Base-by-base conservation (phyloP, 2,113 vertebrate genomes). In the Rhabdornis inornatus region DNA sequence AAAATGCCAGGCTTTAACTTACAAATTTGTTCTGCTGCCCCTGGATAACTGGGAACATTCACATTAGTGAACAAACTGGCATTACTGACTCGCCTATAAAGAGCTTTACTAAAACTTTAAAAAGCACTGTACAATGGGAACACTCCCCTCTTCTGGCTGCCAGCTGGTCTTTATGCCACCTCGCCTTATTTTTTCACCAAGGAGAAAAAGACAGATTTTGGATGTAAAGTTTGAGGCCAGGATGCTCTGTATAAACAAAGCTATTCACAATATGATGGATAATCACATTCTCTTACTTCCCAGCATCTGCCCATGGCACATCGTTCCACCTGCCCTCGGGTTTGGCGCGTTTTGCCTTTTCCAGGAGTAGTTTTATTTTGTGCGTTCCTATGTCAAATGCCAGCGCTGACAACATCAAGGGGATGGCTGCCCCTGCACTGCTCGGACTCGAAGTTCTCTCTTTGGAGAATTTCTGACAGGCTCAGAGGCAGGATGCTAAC, bases 391-490 rank as follows among this genome's bases (percentile, higher is more conserved):
- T 13, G 40, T 14, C 61, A 56, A 50, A 42, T 3, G 47, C 11
- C 79, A 53, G 56, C 76, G 22, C 22, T 20, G 39, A 20, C 25
- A 52, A 56, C 53, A 57, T n/a, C 23, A 10, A n/a, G 20, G 27
- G 52, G 60, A 7, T 2, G 56, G 40, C 33, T 52, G 66, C 19
- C 6, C 16, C 3, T 44, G 33, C 40, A 0, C 6, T 2, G 57
- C 65, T 69, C 18, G 2, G 13, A 31, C n/a, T 7, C 2, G 3
- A 23, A 68, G 45, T 19, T 77, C 11, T 5, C 66, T 7, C 39
- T n/a, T 2, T 0, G 23, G 11, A 21, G 70, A 15, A 27, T 31
- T 21, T 14, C 40, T 3, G 23, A 0, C 13, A 2, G 56, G 47
- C 28, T 22, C 0, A 3, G 60, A 27, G 17, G 69, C 33, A 16